Base-by-base conservation (phyloP, 2,113 vertebrate species). In the Poecile atricapillus region DNA sequence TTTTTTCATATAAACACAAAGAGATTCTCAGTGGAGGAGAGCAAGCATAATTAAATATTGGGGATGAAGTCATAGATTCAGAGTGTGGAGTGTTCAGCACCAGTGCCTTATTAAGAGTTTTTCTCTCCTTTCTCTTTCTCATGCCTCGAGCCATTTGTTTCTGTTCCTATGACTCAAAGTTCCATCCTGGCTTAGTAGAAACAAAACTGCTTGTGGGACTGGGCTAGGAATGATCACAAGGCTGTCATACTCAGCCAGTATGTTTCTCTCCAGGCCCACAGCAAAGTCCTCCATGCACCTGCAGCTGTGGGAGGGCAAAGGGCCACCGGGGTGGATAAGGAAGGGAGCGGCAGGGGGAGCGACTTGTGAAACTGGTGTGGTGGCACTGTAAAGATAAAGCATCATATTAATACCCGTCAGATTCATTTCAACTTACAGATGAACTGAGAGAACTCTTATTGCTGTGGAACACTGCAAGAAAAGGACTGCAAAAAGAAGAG, bases 391-490 rank as follows among this genome's bases (percentile, higher is more conserved):
- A 47, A 64, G 49, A 18, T 7, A 8, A 85, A 71, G 30, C 33
- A 71, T 52, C 2, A 0, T 41, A 15, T 59, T 7, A 74, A 28
- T 30, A 63, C 21, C 25, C 2, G 0, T 39, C 60, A 63, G 68
- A 77, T 25, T 76, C 74, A 58, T 21, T 87, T 74, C 50, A 78
- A 1, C 23, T 59, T 59, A 25, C 11, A 46, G 60, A 41, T 37
- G 13, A 80, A 58, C 7, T 4, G 21, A 63, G 43, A 78, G 47
- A 10, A 70, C 11, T 64, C 43, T 60, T 52, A 33, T 8, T 76
- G 62, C 39, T 56, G 3, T 2, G 30, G 24, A 80, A 67, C 18
- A 30, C 27, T 31, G 35, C 46, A 49, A 35, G 64, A 76, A 43
- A 53, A 71, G 19, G 7, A 53, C 30, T 55, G 39, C 35, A 30